Conservation (phyloP, 2,797 vertebrate species). For the Cirrhinus mrigala region DNA sequence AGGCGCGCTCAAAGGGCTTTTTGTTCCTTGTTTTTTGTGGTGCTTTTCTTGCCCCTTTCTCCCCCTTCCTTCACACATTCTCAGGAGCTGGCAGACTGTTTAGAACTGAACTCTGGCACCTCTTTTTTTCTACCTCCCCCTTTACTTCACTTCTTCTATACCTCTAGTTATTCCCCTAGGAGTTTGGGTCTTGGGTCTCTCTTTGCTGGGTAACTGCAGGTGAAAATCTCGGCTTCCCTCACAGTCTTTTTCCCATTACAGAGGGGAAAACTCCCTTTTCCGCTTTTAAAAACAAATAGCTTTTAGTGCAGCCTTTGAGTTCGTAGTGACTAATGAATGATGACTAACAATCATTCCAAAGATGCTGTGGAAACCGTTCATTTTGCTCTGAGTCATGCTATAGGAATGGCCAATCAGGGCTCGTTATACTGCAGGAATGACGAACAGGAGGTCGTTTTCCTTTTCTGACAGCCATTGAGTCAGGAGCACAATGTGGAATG, state of each 20-base stretch:
- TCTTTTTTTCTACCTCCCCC: conserved; percentile 20
- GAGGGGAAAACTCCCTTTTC: conserved; percentile 29
- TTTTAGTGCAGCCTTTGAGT: background rate
- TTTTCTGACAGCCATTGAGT: conserved; percentile 65
- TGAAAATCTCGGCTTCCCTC: conserved; percentile 35
- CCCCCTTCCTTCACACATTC: conserved; percentile 63
- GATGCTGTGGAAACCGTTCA: conserved; percentile 48
- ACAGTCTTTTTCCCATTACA: conserved; percentile 28
- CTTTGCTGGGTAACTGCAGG: conserved; percentile 34
- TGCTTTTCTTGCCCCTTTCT: conserved; percentile 37
- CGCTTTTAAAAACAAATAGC: conserved; percentile 37
- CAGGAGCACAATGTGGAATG: conserved; percentile 62
- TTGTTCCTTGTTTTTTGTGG: conserved; percentile 63
- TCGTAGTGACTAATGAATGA: conserved; percentile 30
- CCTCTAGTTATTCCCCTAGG: conserved; percentile 11
- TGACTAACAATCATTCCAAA: conserved; percentile 54
- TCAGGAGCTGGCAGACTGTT: conserved; percentile 59
- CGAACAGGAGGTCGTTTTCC: conserved; percentile 48
- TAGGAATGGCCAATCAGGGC: conserved; percentile 65
- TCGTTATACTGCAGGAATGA: conserved; percentile 27
- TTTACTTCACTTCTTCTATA: conserved; percentile 36
- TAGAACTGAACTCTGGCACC: conserved; percentile 55
- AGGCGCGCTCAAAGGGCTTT: conserved; percentile 63
- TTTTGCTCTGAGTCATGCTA: conserved; percentile 44
- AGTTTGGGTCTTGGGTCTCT: background rate